phyloP scores from a whole-genome alignment of 1,140 invertebrate species.

The Orius insidiosus region DNA sequence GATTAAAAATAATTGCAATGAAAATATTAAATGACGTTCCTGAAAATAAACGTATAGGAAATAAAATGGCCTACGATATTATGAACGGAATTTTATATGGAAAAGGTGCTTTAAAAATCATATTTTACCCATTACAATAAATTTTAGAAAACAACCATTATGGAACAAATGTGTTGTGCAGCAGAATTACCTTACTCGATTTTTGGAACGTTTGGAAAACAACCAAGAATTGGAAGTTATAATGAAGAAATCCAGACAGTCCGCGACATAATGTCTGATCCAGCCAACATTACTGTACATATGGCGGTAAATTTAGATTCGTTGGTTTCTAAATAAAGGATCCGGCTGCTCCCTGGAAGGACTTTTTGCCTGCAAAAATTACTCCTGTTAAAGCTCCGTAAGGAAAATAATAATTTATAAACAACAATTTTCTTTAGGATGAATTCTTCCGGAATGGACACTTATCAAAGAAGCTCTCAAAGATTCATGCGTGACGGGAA shows the following conservation, averaged over 20 bases:
- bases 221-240: slow-evolving; percentile 33
- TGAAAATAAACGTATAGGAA: slow-evolving; percentile 44
- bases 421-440: slow-evolving; percentile 25
- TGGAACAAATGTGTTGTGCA: slow-evolving; percentile 52
- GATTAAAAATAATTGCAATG: slow-evolving; percentile 54
- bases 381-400: slow-evolving; percentile 25
- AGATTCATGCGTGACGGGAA: slow-evolving; percentile 47
- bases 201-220: slow-evolving; percentile 39
- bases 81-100: slow-evolving; percentile 42
- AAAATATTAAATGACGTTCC: slow-evolving; percentile 63
- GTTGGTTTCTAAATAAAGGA: slow-evolving; percentile 26
- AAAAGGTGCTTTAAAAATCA: slow-evolving; percentile 32
- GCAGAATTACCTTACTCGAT: slow-evolving; percentile 50
- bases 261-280: slow-evolving; percentile 36
- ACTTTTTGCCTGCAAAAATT: slow-evolving; percentile 26
- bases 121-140: background rate
- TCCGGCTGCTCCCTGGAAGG: slow-evolving; percentile 34
- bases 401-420: slow-evolving; percentile 11
- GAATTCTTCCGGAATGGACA: slow-evolving; percentile 31
- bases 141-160: slow-evolving; percentile 52
- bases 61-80: slow-evolving; percentile 37
- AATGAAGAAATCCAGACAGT: slow-evolving; percentile 41
- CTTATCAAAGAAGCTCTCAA: slow-evolving; percentile 22
- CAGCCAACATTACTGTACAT: slow-evolving; percentile 45
- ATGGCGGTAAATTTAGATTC: slow-evolving; percentile 50